Conservation (phyloP, 2,797 vertebrate species). For the Tauraco hartlaubi region DNA sequence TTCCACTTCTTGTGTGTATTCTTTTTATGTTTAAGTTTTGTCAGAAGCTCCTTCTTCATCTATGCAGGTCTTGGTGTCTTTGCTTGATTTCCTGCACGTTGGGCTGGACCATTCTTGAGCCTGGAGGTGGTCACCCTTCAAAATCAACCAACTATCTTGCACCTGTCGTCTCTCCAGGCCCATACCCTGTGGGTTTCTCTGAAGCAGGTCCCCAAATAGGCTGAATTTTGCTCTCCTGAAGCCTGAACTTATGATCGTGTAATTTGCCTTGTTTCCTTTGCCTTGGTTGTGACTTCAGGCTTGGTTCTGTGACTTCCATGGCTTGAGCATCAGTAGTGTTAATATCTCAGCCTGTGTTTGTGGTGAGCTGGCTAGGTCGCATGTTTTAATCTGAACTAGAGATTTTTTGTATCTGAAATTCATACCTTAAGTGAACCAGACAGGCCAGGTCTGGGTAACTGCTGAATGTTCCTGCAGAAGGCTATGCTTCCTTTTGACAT, state of each 20-base stretch:
- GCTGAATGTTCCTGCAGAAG: neutral
- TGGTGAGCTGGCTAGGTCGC: neutral
- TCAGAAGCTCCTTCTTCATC: neutral
- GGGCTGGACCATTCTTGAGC: neutral
- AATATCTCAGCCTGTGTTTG: neutral
- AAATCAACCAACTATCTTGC: neutral
- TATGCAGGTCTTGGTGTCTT: neutral
- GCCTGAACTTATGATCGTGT: fast-evolving
- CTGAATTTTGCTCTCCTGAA: neutral
- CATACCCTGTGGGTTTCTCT: neutral
- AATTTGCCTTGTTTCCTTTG: neutral
- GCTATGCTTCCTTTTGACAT: neutral
- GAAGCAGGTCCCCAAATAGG: neutral
- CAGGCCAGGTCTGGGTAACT: neutral
- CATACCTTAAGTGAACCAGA: neutral
- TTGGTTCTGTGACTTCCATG: neutral
- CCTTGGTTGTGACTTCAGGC: neutral
- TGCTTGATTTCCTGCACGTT: neutral
- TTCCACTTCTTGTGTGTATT: neutral
- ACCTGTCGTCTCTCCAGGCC: neutral
- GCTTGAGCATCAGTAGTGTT: neutral
- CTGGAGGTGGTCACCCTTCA: neutral
- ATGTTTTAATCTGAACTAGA: neutral
- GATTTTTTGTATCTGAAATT: neutral
- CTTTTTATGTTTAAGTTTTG: neutral